phyloP scores from a whole-genome alignment of 2,113 vertebrate genomes.

The Calidris pygmaea region DNA sequence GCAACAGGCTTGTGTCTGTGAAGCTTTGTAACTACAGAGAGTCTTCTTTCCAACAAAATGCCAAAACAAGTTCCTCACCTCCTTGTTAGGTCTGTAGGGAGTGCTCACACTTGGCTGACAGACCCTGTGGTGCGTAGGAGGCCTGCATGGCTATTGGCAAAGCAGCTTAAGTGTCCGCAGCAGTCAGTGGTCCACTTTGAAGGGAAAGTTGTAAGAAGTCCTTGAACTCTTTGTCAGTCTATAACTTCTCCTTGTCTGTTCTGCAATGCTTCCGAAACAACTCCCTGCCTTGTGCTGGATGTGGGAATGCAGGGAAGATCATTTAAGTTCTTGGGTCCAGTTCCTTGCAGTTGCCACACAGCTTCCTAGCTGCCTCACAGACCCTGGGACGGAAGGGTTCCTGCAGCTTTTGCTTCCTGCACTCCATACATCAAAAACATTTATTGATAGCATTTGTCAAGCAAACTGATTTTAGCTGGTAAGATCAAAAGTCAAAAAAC shows the following conservation, averaged over 20 bases:
- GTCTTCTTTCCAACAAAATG: not conserved
- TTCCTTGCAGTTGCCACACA: not conserved
- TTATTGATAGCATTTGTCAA: not conserved
- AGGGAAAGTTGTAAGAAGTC: not conserved
- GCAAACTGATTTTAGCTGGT: not conserved
- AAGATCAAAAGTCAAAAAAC: not conserved
- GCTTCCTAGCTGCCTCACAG: not conserved
- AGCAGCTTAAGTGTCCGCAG: not conserved
- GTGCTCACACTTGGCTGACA: not conserved
- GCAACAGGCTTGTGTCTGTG: not conserved
- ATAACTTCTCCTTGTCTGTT: not conserved
- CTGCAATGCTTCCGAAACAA: not conserved
- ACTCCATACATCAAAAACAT: not conserved
- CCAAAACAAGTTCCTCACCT: not conserved
- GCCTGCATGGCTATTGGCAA: not conserved
- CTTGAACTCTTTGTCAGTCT: not conserved
- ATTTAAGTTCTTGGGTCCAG: not conserved
- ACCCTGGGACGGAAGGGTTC: not conserved
- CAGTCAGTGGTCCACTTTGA: not conserved
- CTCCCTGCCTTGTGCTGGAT: not conserved
- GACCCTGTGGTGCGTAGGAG: fast-evolving
- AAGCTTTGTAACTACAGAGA: not conserved
- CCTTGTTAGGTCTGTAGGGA: fast-evolving
- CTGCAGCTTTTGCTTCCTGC: not conserved
- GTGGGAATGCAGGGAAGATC: not conserved